Evolutionary conservation across 2,888 invertebrate species (phyloP), one percentile per base, ranked within the genome.

Genomic region (Polyommatus icarus): DNA sequence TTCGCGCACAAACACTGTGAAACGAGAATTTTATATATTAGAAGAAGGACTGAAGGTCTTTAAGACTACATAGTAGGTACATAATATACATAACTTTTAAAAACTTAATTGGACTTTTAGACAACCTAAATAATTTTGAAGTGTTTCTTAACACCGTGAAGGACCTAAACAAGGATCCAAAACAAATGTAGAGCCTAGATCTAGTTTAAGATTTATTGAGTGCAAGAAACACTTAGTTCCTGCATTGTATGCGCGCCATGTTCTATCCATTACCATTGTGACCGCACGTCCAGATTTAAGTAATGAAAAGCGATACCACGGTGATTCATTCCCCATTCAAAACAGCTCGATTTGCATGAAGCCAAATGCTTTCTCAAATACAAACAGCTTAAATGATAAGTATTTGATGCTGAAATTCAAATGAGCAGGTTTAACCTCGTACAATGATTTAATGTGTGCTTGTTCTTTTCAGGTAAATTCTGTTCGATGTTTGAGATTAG

Each of bases 281-380:
- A 75, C 75, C 50, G 54, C 75, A 71, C 29, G 77, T 72, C 57
- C 40, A 71, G 57, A 75, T 54, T 73, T 73, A 73, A 73, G 75
- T 50, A 77, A 77, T 71, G 77, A 72, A 77, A 77, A 77, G 77
- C 77, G 76, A 77, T 79, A 76, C 54, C 71, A 32, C 46, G n/a
- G 73, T 61, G 50, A 78, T 79, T 79, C 67, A 78, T 79, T 61
- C 67, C 57, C 75, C 67, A 79, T 76, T 79, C 54, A 77, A 59
- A 71, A 32, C 20, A 54, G 50, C 72, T 67, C 24, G 29, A 76
- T 77, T 79, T 77, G 79, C 77, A 77, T 77, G 50, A 76, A 50
- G 29, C 75, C 20, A 18, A 75, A 75, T 32, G 75, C 75, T 50
- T 29, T 75, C 75, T 75, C 46, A 75, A 75, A 75, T 24, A 54